Evolutionary conservation across 2,888 invertebrate genomes (phyloP).

Genomic region (Hoplodrina blanda): DNA sequence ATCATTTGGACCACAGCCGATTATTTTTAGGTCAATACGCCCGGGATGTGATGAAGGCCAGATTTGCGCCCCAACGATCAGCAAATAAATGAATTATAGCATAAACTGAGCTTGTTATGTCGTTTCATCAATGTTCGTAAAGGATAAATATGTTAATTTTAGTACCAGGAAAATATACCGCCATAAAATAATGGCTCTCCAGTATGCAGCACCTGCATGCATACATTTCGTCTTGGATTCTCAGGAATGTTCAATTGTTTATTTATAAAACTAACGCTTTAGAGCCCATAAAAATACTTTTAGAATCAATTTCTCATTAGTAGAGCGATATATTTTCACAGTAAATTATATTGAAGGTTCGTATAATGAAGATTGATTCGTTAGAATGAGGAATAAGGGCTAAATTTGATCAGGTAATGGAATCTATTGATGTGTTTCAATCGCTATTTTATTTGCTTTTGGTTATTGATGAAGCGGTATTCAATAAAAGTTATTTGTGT

Average conservation of each 20-base stretch:
- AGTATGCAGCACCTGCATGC: constrained; percentile 25
- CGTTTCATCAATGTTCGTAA: constrained; percentile 21
- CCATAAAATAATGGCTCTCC: constrained; percentile 25
- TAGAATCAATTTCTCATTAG: constrained; percentile 60
- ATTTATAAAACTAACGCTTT: constrained; percentile 67
- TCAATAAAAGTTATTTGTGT: constrained; percentile 19
- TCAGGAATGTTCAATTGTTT: constrained; percentile 63
- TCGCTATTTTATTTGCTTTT: constrained; percentile 35
- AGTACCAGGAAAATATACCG: constrained; percentile 36
- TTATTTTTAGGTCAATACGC: constrained; percentile 60
- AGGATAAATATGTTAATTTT: constrained; percentile 39
- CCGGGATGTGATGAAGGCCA: constrained; percentile 46
- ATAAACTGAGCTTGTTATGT: constrained; percentile 28
- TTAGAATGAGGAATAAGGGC: constrained; percentile 20
- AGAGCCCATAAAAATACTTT: constrained; percentile 67
- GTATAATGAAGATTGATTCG: constrained; percentile 52
- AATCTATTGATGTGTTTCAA: constrained; percentile 45
- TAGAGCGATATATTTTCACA: constrained; percentile 38
- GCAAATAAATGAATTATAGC: constrained; percentile 27
- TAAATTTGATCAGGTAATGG: constrained; percentile 42
- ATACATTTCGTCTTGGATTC: constrained; percentile 32
- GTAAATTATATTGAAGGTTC: constrained; percentile 25
- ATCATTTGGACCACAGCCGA: constrained; percentile 67
- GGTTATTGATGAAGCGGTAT: constrained; percentile 23
- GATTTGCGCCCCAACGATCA: constrained; percentile 40